Evolutionary conservation across 2,888 invertebrate species (phyloP), one percentile per base, ranked within the genome.

Genomic region (Colletes collaris): DNA sequence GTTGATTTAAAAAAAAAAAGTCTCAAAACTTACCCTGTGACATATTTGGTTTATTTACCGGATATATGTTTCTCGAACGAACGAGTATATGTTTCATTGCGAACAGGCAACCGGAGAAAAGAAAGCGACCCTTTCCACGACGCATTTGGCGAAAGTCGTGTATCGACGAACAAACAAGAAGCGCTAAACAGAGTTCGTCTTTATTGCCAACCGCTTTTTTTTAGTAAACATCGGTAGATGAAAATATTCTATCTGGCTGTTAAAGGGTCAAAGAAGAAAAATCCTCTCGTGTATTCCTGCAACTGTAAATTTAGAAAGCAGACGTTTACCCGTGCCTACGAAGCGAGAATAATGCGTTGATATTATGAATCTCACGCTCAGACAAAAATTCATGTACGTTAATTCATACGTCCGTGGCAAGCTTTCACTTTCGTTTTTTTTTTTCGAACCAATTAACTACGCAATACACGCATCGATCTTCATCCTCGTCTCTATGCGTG

Each of bases 61-160:
- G 49, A 27, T 11, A 50, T 13, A 50, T n/a, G 50, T n/a, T 46
- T 46, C 8, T 46, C 44, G 44, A n/a, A n/a, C 50, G 13, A n/a
- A 50, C 50, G 50, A n/a, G 50, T 13, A n/a, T 50, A n/a, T 27
- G 27, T 60, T 46, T 60, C 6, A 19, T 27, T 19, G 8, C 62
- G 40, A 19, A 50, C 40, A 7, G 16, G 35, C 19, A 56, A 44
- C 8, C 56, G 58, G 27, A 37, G 58, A 69, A 78, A 79, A 75
- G 80, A 79, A 79, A 75, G 79, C 71, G 68, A 63, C 60, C 65
- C 76, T 76, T 66, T 52, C 50, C 68, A 60, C 63, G 80, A 75
- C 56, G 67, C 58, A 58, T 71, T 65, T 58, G 78, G 84, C 81
- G 84, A 84, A 84, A 84, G 83, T 84, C 55, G 56, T 50, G 13